Percentiles rank a stretch among this genome's conserved stretches.
Conservation (phyloP, 1,140 invertebrate genomes). For the Aphelinus certus region DNA sequence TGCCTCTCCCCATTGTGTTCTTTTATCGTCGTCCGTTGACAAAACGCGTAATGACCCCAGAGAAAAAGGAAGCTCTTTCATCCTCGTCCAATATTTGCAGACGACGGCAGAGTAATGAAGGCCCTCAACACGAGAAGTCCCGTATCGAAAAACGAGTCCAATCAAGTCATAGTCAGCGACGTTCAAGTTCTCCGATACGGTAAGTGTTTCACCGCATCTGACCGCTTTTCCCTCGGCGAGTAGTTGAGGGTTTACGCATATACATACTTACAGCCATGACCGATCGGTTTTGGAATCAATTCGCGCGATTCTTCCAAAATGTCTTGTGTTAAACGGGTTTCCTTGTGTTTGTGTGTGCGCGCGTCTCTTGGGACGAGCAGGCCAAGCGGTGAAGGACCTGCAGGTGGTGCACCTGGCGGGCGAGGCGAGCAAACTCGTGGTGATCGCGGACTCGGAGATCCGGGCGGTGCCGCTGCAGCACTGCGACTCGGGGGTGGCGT, state of each 20-base stretch:
- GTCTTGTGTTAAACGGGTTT: too few relatives aligned
- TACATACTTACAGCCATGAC: too few relatives aligned
- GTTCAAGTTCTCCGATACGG: constrained; percentile 63
- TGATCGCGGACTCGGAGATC: constrained; percentile 88
- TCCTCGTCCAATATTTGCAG: constrained; percentile 62
- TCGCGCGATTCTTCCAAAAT: too few relatives aligned
- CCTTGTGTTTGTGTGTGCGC: too few relatives aligned
- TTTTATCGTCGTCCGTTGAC: not conserved
- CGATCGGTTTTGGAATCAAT: too few relatives aligned
- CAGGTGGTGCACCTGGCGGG: constrained; percentile 62
- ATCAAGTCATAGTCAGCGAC: constrained; percentile 63
- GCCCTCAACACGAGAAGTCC: constrained; percentile 83
- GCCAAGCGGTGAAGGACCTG: constrained; percentile 61
- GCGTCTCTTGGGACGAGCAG: constrained; percentile 39
- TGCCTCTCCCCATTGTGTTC: not conserved
- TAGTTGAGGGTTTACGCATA: constrained; percentile 3
- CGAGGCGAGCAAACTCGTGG: constrained; percentile 80
- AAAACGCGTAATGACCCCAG: too few relatives aligned
- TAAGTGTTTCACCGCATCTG: constrained; percentile 45
- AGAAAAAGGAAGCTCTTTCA: constrained; percentile 14
- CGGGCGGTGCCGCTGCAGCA: constrained; percentile 87
- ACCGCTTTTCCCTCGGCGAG: not conserved
- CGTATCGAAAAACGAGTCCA: constrained; percentile 59
- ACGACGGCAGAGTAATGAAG: constrained; percentile 92
- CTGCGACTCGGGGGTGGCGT: constrained; percentile 71